These are phyloP conservation scores for Drosophila helvetica DNA, from an alignment of 2,888 invertebrate genomes.

Conservation along the genomic window DNA sequence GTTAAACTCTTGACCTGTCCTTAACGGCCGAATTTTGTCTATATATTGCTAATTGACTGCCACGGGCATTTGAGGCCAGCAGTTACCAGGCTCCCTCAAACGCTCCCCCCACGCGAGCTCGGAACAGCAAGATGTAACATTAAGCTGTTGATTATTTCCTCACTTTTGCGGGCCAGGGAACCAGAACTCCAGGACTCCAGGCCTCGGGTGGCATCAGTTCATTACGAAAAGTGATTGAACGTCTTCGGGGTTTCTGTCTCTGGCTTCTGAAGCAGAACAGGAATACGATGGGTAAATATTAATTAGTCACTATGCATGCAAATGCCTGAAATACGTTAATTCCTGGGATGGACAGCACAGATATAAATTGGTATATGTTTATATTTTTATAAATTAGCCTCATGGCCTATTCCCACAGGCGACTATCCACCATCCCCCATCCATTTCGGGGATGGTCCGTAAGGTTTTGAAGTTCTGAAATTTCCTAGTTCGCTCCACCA, in stretches of 20 bases:
- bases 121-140: slow-evolving; percentile 82
- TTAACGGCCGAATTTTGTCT: slow-evolving; percentile 55
- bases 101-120: slow-evolving; percentile 10
- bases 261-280: neutral
- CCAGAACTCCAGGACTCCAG: neutral
- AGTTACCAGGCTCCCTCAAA: slow-evolving; percentile 52
- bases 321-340: slow-evolving; percentile 8
- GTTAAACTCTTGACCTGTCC: slow-evolving; percentile 48
- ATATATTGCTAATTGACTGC: slow-evolving; percentile 75
- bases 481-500: too few species aligned
- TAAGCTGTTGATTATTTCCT: slow-evolving; percentile 78
- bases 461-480: too few species aligned
- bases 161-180: slow-evolving; percentile 11
- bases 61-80: slow-evolving; percentile 71
- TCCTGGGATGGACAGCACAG: too few species aligned
- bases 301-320: slow-evolving; percentile 37
- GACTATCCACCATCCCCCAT: too few species aligned
- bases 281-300: slow-evolving; percentile 13
- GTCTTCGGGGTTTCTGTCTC: slow-evolving; percentile 19
- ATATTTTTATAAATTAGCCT: neutral
- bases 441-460: too few species aligned
- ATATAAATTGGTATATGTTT: neutral
- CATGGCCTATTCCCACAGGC: too few species aligned
- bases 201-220: slow-evolving; percentile 58
- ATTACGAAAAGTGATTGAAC: slow-evolving; percentile 46